Base-by-base conservation (phyloP, 2,797 vertebrate species). In the Mionectes olivaceus region DNA sequence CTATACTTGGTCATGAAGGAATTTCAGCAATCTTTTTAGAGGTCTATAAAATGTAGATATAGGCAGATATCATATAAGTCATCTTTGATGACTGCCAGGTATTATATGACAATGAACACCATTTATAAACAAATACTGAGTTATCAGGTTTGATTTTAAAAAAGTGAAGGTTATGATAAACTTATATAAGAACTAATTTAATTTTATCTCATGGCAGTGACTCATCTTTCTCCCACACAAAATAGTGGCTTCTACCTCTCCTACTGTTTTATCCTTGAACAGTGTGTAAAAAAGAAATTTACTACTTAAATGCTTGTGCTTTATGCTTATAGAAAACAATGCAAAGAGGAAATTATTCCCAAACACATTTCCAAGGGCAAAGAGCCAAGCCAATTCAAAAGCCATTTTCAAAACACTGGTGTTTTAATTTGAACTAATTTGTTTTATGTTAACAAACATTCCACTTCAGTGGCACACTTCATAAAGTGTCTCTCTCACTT, bases 101-200 rank as follows among this genome's bases (percentile, higher is more conserved):
- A 86, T 65, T 83, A 37, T 83, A 55, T 1, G 30, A 56, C 52
- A 86, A 81, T 65, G 55, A 89, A 37, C 43, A 74, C 4, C 6
- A 21, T 55, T 80, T 65, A n/a, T 59, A 91, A 89, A 95, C 71
- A 92, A 91, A 91, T 68, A 95, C 6, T 92, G 87, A 94, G 41
- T 89, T 82, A 95, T 70, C 61, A 71, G 13, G 56, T 93, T 64
- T 68, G 63, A 60, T 86, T 50, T 9, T 67, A 52, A 77, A 93
- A 50, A 94, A 87, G 30, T 60, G 30, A 85, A 87, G 50, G 32
- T 71, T 95, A n/a, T 90, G 60, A 53, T 70, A 69, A 89, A 80
- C 13, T 88, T 93, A 87, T 73, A 9, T 81, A 95, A 90, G 90
- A 88, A 57, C 30, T 59, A 85, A 71, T 78, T 64, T 83, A 44